Evolutionary conservation across 2,797 vertebrate species (phyloP).

Genomic region (Sebastes reedi): DNA sequence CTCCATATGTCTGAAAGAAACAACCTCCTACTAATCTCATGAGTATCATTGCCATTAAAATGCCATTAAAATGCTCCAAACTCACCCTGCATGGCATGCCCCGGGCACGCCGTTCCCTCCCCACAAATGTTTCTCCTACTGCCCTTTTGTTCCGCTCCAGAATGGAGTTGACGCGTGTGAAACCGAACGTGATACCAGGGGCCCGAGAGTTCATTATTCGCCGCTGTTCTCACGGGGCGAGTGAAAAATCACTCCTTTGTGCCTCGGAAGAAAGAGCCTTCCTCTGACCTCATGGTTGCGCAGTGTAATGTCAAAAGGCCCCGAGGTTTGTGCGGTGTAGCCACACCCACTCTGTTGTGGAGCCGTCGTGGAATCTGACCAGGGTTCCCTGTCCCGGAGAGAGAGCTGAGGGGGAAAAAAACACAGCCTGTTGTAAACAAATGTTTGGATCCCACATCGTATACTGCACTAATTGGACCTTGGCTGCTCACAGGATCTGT

Average conservation of each 20-base stretch:
- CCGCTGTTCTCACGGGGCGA: constrained; percentile 72
- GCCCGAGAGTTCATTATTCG: constrained; percentile 74
- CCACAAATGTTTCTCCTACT: constrained; percentile 70
- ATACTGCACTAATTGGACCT: constrained; percentile 69
- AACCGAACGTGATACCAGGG: constrained; percentile 70
- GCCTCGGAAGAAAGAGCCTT: constrained; percentile 71
- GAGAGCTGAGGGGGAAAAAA: background rate
- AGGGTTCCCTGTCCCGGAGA: constrained; percentile 30
- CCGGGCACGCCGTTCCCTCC: constrained; percentile 56
- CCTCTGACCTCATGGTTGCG: constrained; percentile 77
- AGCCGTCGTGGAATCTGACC: constrained; percentile 51
- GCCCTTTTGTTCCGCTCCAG: constrained; percentile 74
- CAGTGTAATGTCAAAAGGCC: constrained; percentile 77
- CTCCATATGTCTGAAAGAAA: background rate
- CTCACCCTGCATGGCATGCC: constrained; percentile 49
- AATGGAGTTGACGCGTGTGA: constrained; percentile 77
- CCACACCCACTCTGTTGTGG: constrained; percentile 74
- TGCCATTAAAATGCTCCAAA: background rate
- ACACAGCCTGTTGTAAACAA: constrained; percentile 66
- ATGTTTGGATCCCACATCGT: constrained; percentile 68
- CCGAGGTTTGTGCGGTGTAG: constrained; percentile 67
- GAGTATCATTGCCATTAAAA: constrained; percentile 28
- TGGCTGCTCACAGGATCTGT: constrained; percentile 46
- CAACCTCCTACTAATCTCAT: background rate
- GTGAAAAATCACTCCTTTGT: constrained; percentile 78